These are phyloP conservation scores for Ypsolopha scabrella DNA, from an alignment of 2,888 invertebrate genomes.

Conservation along the genomic window DNA sequence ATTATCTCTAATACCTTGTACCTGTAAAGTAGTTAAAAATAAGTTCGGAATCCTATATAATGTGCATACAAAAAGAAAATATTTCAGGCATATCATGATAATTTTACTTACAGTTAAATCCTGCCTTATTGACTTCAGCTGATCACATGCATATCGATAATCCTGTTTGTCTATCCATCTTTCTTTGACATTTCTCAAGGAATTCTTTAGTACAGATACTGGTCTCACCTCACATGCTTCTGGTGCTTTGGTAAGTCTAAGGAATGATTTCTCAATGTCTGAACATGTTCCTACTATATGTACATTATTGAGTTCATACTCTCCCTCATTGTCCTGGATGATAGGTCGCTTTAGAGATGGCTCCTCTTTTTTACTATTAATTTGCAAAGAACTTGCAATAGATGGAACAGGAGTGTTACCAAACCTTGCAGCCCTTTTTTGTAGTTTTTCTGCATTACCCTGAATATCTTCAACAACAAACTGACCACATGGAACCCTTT, in stretches of 20 bases:
- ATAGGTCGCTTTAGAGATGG: conserved; percentile 37
- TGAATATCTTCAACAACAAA: conserved; percentile 76
- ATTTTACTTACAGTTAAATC: conserved; percentile 89
- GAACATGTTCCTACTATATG: conserved; percentile 95
- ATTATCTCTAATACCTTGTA: conserved; percentile 93
- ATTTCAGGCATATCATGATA: not conserved
- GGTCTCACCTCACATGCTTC: conserved; percentile 93
- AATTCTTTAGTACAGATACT: conserved; percentile 83
- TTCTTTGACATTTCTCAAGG: conserved; percentile 90
- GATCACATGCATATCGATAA: conserved; percentile 98
- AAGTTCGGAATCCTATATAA: not conserved
- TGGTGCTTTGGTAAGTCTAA: conserved; percentile 96
- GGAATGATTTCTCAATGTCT: conserved; percentile 95
- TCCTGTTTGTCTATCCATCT: conserved; percentile 93
- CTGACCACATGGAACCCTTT: conserved; percentile 74
- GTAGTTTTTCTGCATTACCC: conserved; percentile 82
- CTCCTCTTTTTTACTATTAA: conserved; percentile 36
- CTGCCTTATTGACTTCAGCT: conserved; percentile 97
- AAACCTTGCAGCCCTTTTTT: conserved; percentile 93
- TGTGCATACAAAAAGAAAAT: not conserved
- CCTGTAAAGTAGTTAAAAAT: conserved; percentile 60
- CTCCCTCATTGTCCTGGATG: conserved; percentile 74
- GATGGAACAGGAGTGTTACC: conserved; percentile 62
- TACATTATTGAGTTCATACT: conserved; percentile 87
- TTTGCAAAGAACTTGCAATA: conserved; percentile 56